Percentiles rank a stretch among this genome's conserved stretches.
phyloP scores from a whole-genome alignment of 1,140 invertebrate species.

The Mizuhopecten yessoensis region DNA sequence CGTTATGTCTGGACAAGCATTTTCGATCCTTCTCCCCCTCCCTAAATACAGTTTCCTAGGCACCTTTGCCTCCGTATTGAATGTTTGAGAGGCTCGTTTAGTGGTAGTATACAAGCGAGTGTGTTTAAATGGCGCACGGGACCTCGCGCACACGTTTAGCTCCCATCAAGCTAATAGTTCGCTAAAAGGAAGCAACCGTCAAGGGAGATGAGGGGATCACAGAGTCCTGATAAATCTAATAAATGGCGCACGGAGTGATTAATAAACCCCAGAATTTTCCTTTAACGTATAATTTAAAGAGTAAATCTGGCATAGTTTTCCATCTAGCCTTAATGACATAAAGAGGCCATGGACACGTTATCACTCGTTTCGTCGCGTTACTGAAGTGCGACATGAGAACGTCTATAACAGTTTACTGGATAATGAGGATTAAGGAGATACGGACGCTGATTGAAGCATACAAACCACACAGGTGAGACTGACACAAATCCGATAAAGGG shows the following conservation, averaged over 20 bases:
- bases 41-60: background rate
- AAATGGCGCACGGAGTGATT: background rate
- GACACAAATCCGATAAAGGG: background rate
- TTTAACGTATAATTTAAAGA: slow-evolving; percentile 31
- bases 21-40: background rate
- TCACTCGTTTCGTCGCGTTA: background rate
- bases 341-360: background rate
- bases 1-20: background rate
- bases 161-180: slow-evolving; percentile 37
- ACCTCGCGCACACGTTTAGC: background rate
- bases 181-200: background rate
- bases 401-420: background rate
- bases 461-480: slow-evolving; percentile 5
- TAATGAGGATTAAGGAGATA: background rate
- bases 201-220: background rate
- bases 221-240: background rate
- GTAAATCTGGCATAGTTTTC: slow-evolving; percentile 38
- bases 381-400: background rate
- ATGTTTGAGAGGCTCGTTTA: background rate
- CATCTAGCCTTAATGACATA: background rate
- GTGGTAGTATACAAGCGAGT: background rate
- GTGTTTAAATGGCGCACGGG: background rate
- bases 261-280: slow-evolving; percentile 5
- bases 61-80: background rate
- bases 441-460: background rate